Base-by-base conservation (phyloP, 2,888 invertebrate genomes). In the Eupeodes luniger region DNA sequence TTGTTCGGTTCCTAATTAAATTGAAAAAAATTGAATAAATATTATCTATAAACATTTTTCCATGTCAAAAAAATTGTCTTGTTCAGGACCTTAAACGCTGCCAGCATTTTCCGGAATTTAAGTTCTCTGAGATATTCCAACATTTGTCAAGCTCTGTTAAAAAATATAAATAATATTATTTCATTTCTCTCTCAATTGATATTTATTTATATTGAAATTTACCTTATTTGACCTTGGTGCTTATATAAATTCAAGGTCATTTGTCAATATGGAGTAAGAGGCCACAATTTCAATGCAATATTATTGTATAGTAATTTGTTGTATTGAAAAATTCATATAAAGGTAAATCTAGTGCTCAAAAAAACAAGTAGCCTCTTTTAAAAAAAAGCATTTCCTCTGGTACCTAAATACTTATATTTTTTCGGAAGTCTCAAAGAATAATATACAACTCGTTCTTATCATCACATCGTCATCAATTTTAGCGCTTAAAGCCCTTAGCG, bases 401-500 rank as follows among this genome's bases (percentile, higher is more conserved):
- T 9, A 4, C 12, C 14, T 14, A 34, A 36, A 36, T 19, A 19
- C 19, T 19, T 19, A 7, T 36, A 7, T 40, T 34, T 14, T 59
- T 7, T 12, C 7, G 5, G 2, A 66, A 7, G 44, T 36, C 36
- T 69, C 57, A 75, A 51, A 6, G n/a, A 49, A 47, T 40, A 19
- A 49, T 16, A n/a, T 44, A 61, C 47, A 51, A 80, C 66, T 66
- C 59, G 9, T 4, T 44, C 11, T 16, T 2, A 19, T 44, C 5
- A 27, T 34, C 61, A 5, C 61, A 5, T 40, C 40, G 0, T 5
- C 1, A 40, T 40, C 40, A 40, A 67, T 70, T 27, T 84, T 82
- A 84, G 78, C 90, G 90, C 86, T 90, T 82, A 91, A 91, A 89
- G 90, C 89, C 89, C 90, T 90, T 89, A 81, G 89, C 89, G 74